These are phyloP conservation scores for Mastigias papua DNA, from an alignment of 30 jellyfish, hydroid and myxozoan genomes.

Conservation along the genomic window DNA sequence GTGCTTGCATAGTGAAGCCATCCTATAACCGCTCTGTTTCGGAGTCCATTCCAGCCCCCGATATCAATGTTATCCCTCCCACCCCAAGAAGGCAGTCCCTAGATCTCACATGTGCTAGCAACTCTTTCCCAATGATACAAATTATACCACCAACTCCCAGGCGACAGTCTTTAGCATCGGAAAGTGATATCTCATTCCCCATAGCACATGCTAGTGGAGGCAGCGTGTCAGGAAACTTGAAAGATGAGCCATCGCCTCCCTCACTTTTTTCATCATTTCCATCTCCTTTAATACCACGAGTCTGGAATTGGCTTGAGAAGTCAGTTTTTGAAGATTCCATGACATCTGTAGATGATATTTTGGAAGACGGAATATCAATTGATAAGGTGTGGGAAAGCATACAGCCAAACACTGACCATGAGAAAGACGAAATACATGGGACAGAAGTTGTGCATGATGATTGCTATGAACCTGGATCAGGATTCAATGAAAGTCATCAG, in stretches of 20 bases:
- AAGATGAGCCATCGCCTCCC: conserved; percentile 46
- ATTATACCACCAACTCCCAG: conserved; percentile 65
- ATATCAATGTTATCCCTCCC: conserved; percentile 61
- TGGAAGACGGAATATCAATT: neutral
- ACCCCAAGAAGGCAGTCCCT: conserved; percentile 71
- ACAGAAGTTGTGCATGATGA: neutral
- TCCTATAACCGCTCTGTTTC: conserved; percentile 18
- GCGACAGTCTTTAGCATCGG: conserved; percentile 55
- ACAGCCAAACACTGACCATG: neutral
- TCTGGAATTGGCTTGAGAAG: conserved; percentile 73
- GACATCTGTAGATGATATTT: neutral
- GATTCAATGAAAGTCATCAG: neutral
- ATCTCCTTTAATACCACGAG: conserved; percentile 66
- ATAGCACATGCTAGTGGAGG: neutral
- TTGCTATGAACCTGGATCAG: too few relatives aligned
- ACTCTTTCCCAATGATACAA: conserved; percentile 14
- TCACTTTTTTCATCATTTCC: conserved; percentile 47
- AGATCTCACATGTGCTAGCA: conserved; percentile 39
- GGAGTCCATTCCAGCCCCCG: conserved; percentile 40
- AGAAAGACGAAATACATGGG: neutral
- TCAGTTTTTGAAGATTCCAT: conserved; percentile 22
- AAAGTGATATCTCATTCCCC: neutral
- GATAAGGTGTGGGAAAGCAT: neutral
- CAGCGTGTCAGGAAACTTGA: neutral
- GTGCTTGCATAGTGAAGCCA: neutral